Evolutionary conservation across 2,888 invertebrate genomes (phyloP).

Genomic region (Tenthredo scrophulariae): DNA sequence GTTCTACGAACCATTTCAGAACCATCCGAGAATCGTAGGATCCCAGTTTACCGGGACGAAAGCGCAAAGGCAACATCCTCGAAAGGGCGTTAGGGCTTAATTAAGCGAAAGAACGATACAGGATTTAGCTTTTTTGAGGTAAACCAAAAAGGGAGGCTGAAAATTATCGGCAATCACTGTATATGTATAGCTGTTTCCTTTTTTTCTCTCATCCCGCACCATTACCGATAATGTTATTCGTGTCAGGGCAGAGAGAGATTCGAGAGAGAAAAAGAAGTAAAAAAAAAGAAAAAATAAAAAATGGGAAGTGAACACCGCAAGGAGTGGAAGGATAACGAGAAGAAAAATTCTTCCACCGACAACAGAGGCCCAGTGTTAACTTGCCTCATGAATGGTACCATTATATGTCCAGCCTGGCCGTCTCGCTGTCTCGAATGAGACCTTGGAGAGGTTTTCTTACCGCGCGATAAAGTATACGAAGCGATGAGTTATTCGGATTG

Average conservation of each 20-base stretch:
- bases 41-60: not conserved
- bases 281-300: slow-evolving; percentile 45
- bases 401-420: slow-evolving; percentile 32
- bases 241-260: not conserved
- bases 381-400: slow-evolving; percentile 32
- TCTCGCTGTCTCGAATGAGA: not conserved
- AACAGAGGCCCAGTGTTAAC: slow-evolving; percentile 36
- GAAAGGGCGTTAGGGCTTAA: slow-evolving; percentile 16
- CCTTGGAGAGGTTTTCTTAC: slow-evolving; percentile 17
- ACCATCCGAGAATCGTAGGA: not conserved
- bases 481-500: not conserved
- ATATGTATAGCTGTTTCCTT: not conserved
- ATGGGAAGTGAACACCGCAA: slow-evolving; percentile 41
- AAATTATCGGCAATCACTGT: not conserved
- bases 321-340: slow-evolving; percentile 25
- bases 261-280: slow-evolving; percentile 17
- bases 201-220: not conserved
- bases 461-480: not conserved
- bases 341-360: slow-evolving; percentile 37
- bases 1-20: slow-evolving; percentile 7
- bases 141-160: not conserved
- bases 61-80: slow-evolving; percentile 31
- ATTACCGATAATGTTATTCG: not conserved
- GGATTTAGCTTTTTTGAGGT: not conserved
- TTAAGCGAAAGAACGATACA: slow-evolving; percentile 9